Percentiles rank a stretch among this genome's conserved stretches.
phyloP scores from a whole-genome alignment of 2,797 vertebrate species.

The Eospalax fontanierii region DNA sequence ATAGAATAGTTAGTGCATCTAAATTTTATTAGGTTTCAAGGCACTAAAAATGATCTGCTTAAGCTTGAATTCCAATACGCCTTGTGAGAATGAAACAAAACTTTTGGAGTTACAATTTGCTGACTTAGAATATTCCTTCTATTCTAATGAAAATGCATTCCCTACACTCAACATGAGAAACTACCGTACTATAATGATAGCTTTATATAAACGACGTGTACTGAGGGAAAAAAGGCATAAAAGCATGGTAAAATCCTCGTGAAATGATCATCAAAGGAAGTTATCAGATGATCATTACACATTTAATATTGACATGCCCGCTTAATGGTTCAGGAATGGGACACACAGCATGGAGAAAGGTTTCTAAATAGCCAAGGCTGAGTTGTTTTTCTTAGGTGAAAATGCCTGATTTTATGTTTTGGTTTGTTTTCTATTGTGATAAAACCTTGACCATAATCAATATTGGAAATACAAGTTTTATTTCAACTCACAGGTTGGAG shows the following conservation, averaged over 20 bases:
- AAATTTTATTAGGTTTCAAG: not conserved
- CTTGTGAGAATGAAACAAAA: conserved; percentile 23
- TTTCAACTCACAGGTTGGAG: too few relatives aligned
- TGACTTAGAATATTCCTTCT: conserved; percentile 20
- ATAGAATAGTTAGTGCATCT: conserved; percentile 49
- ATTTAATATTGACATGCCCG: not conserved
- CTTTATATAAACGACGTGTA: conserved; percentile 4
- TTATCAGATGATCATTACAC: not conserved
- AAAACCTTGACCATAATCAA: too few relatives aligned
- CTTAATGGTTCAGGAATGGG: not conserved
- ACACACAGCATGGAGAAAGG: not conserved
- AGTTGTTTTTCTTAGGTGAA: conserved; percentile 48
- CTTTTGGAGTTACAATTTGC: conserved; percentile 31
- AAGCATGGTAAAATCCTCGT: not conserved
- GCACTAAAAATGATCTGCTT: conserved; percentile 36
- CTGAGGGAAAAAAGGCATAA: not conserved
- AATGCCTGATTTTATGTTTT: not conserved
- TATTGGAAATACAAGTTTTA: too few relatives aligned
- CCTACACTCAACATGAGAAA: not conserved
- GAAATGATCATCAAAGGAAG: conserved; percentile 18
- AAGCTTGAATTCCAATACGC: conserved; percentile 8
- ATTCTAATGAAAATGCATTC: conserved; percentile 46
- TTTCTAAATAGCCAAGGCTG: not conserved
- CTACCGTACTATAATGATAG: not conserved
- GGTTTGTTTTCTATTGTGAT: too few relatives aligned